These are phyloP conservation scores for Aix galericulata DNA, from an alignment of 2,113 vertebrate species.

Conservation along the genomic window DNA sequence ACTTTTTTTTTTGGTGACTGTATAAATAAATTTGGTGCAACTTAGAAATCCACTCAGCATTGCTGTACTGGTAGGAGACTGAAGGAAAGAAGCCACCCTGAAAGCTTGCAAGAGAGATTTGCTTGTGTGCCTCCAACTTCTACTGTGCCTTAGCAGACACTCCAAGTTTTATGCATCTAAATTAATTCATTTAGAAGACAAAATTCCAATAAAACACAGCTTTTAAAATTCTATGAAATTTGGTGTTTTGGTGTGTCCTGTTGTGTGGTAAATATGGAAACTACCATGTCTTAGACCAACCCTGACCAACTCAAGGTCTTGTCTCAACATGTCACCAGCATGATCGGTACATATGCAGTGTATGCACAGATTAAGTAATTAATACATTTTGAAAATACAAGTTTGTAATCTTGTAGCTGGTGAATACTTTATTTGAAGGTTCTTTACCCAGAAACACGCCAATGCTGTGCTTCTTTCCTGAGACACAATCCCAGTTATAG, in stretches of 20 bases:
- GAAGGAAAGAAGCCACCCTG: background rate
- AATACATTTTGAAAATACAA: background rate
- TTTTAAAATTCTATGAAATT: background rate
- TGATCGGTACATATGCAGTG: background rate
- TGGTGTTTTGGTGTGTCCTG: background rate
- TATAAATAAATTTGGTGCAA: background rate
- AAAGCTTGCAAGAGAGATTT: background rate
- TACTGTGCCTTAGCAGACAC: background rate
- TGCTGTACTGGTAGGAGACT: background rate
- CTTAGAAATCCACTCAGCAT: background rate
- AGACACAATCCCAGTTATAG: background rate
- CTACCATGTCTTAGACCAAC: background rate
- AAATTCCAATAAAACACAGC: background rate
- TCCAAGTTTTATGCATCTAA: background rate
- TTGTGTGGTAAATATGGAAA: background rate
- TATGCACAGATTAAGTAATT: background rate
- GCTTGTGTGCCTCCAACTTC: background rate
- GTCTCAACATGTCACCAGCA: background rate
- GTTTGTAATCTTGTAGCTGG: background rate
- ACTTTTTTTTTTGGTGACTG: background rate
- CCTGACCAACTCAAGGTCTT: background rate
- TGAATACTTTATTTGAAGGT: background rate
- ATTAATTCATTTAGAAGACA: background rate
- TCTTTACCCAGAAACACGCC: background rate
- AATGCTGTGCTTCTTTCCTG: rapidly evolving